Evolutionary conservation across 2,888 invertebrate genomes (phyloP).

Genomic region (Argyresthia goedartella): DNA sequence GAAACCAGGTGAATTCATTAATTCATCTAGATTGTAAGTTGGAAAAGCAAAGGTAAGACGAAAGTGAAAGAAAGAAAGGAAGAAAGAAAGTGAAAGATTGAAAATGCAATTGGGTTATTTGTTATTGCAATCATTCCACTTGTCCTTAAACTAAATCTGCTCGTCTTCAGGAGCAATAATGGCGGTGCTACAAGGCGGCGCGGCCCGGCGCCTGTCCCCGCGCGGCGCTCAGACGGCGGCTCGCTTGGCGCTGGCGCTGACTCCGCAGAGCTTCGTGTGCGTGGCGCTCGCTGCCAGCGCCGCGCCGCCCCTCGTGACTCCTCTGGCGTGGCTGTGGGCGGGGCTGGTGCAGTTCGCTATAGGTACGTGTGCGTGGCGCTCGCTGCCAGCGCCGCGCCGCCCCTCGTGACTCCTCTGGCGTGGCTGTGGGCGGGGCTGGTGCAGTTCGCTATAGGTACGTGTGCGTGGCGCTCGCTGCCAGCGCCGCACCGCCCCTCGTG

Average conservation of each 20-base stretch:
- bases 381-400: constrained; percentile 59
- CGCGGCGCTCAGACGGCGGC: constrained; percentile 80
- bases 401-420: constrained; percentile 40
- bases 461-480: constrained; percentile 81
- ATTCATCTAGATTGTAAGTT: too few relatives aligned
- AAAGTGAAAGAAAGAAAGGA: too few relatives aligned
- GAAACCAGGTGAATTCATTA: too few relatives aligned
- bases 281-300: constrained; percentile 79
- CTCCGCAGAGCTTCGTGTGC: constrained; percentile 88
- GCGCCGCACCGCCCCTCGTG: constrained; percentile 35
- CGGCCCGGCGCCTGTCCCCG: constrained; percentile 82
- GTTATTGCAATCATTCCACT: too few relatives aligned
- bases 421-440: constrained; percentile 86
- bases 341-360: constrained; percentile 91
- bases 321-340: constrained; percentile 75
- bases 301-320: constrained; percentile 37
- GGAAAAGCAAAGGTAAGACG: too few relatives aligned
- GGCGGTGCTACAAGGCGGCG: constrained; percentile 91
- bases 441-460: constrained; percentile 87
- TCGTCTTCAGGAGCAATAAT: constrained; percentile 77
- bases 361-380: constrained; percentile 84
- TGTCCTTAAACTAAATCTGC: too few relatives aligned
- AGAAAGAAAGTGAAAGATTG: too few relatives aligned
- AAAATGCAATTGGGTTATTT: too few relatives aligned
- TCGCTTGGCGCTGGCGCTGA: constrained; percentile 81